Conservation (phyloP, 2,888 invertebrate species). For the Erynnis tages region DNA sequence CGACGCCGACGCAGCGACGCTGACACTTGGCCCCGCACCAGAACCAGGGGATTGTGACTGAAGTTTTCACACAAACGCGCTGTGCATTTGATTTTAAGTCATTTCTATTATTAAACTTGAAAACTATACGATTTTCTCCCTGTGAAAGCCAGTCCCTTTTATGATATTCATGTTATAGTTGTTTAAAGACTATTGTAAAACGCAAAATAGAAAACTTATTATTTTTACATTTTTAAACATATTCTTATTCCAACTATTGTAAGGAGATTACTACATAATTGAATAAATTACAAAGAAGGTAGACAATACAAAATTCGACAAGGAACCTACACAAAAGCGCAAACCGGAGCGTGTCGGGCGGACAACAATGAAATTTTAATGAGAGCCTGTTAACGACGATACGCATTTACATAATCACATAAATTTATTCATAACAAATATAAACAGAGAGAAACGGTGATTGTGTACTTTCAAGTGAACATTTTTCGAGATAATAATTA, state of each 20-base stretch:
- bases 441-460: slow-evolving; percentile 51
- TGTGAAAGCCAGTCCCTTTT: neutral
- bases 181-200: too few relatives aligned
- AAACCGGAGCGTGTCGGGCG: slow-evolving; percentile 50
- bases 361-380: slow-evolving; percentile 75
- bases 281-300: slow-evolving; percentile 37
- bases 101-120: slow-evolving; percentile 11
- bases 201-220: too few relatives aligned
- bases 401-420: slow-evolving; percentile 72
- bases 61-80: slow-evolving; percentile 40
- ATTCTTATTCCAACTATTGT: neutral
- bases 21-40: slow-evolving; percentile 56
- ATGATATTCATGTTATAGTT: too few relatives aligned
- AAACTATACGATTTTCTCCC: neutral
- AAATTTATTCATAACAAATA: slow-evolving; percentile 65
- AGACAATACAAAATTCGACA: slow-evolving; percentile 51
- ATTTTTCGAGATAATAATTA: slow-evolving; percentile 23
- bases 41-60: slow-evolving; percentile 57
- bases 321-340: slow-evolving; percentile 57
- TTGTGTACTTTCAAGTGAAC: slow-evolving; percentile 29
- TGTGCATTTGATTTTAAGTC: slow-evolving; percentile 20
- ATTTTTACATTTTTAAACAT: too few relatives aligned
- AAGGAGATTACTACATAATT: slow-evolving; percentile 34
- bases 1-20: slow-evolving; percentile 36
- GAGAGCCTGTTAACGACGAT: slow-evolving; percentile 66